phyloP scores from a whole-genome alignment of 2,797 vertebrate species.

The Oryzias sinensis region DNA sequence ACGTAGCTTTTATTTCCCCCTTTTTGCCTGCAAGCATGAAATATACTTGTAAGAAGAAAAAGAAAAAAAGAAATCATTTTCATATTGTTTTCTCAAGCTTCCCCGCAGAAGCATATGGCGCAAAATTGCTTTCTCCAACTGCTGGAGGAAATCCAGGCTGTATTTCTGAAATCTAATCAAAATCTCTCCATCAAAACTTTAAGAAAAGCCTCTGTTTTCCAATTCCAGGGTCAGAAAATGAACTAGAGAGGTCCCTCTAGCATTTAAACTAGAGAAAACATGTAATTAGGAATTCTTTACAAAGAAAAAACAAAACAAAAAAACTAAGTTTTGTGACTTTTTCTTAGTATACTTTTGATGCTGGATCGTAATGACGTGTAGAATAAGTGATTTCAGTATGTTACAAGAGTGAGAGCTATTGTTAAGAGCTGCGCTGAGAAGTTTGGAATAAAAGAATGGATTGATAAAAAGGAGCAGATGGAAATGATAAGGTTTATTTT shows the following conservation, averaged over 20 bases:
- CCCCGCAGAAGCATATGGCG: conserved; percentile 63
- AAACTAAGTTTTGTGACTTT: too few relatives aligned
- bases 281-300: conserved; percentile 51
- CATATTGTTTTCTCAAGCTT: conserved; percentile 70
- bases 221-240: conserved; percentile 56
- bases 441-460: too few relatives aligned
- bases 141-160: conserved; percentile 62
- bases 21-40: conserved; percentile 65
- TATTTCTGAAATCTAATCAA: conserved; percentile 72
- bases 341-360: too few relatives aligned
- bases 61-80: conserved; percentile 70
- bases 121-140: conserved; percentile 69
- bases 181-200: conserved; percentile 69
- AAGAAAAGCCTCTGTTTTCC: conserved; percentile 63
- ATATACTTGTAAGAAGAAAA: conserved; percentile 58
- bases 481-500: too few relatives aligned
- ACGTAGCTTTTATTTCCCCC: conserved; percentile 51
- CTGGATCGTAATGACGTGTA: too few relatives aligned
- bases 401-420: too few relatives aligned
- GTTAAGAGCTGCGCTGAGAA: too few relatives aligned
- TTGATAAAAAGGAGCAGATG: too few relatives aligned
- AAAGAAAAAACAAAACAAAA: conserved; percentile 4
- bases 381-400: too few relatives aligned
- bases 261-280: conserved; percentile 53
- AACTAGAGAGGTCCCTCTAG: conserved; percentile 45